Evolutionary conservation across 2,797 vertebrate species (phyloP), one percentile per base, ranked within the genome.

Genomic region (Halcyon badia): DNA sequence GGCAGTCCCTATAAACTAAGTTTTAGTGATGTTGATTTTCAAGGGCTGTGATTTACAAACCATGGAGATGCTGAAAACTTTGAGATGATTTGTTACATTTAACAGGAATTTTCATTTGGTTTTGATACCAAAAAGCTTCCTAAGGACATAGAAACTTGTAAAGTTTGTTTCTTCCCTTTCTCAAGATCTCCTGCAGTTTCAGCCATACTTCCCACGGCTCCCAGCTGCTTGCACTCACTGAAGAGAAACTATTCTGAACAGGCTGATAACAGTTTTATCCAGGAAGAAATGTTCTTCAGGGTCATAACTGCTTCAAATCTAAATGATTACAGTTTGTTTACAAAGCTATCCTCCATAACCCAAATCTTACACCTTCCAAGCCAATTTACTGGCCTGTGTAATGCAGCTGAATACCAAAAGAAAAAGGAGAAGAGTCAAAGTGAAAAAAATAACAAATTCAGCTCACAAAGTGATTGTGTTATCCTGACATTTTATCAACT

Each of bases 401-500:
- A 89, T 8, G 20, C 95, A 89, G 35, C 78, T 94, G 94, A 91
- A 86, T 73, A 61, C 35, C 65, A 95, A 87, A n/a, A 92, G 44
- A 68, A 73, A 89, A 85, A 90, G 46, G 35, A 52, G 64, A 65
- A 44, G 39, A 86, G 62, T 28, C 68, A 83, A 70, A 91, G 94
- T 41, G 76, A 83, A 95, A 94, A 94, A 90, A 89, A 78, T 17
- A 95, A 46, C 33, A 79, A 56, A 90, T 92, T 93, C 60, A 35
- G 75, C 46, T 97, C 37, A 39, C 49, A 77, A 95, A 88, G 22
- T 31, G 31, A 54, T 70, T 79, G 41, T 93, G 71, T 95, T 93
- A 92, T 91, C 94, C 89, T 94, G 95, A 87, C 68, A 83, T 58
- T 96, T 97, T 96, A 96, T 93, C 33, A 6, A n/a, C 62, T 70